phyloP scores from a whole-genome alignment of 2,888 invertebrate genomes.

The Caenorhabditis sulstoni region DNA sequence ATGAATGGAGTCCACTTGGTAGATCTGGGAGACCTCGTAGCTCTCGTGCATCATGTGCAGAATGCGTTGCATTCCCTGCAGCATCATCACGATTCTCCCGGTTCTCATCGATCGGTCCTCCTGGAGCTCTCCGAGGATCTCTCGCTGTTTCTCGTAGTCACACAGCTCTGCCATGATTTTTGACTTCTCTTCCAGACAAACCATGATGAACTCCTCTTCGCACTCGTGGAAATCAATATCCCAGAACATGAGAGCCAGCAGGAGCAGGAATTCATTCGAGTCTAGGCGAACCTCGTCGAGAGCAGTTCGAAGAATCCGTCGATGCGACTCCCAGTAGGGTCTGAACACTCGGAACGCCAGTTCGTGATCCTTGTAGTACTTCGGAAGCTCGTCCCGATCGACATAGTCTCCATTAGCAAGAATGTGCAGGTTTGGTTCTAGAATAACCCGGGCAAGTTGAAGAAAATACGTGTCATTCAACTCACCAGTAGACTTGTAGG shows the following conservation, averaged over 20 bases:
- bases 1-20: neutral
- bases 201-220: neutral
- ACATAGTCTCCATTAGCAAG: slow-evolving; percentile 8
- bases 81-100: slow-evolving; percentile 3
- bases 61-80: neutral
- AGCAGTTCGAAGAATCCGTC: neutral
- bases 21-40: neutral
- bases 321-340: slow-evolving; percentile 7
- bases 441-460: neutral
- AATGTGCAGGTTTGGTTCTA: neutral
- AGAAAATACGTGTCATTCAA: too few relatives aligned
- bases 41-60: slow-evolving; percentile 13
- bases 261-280: slow-evolving; percentile 2
- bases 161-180: neutral
- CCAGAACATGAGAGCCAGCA: slow-evolving; percentile 15
- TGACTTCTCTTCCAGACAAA: neutral
- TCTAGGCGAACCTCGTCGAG: neutral
- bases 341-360: slow-evolving; percentile 8
- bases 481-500: slow-evolving; percentile 1
- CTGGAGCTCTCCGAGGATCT: too few relatives aligned
- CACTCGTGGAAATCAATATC: slow-evolving; percentile 13
- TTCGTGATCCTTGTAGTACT: slow-evolving; percentile 4
- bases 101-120: slow-evolving; percentile 3
- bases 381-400: neutral
- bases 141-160: slow-evolving; percentile 3